Evolutionary conservation across 2,113 vertebrate genomes (phyloP), one percentile per base, ranked within the genome.

Genomic region (Phrynosoma platyrhinos): DNA sequence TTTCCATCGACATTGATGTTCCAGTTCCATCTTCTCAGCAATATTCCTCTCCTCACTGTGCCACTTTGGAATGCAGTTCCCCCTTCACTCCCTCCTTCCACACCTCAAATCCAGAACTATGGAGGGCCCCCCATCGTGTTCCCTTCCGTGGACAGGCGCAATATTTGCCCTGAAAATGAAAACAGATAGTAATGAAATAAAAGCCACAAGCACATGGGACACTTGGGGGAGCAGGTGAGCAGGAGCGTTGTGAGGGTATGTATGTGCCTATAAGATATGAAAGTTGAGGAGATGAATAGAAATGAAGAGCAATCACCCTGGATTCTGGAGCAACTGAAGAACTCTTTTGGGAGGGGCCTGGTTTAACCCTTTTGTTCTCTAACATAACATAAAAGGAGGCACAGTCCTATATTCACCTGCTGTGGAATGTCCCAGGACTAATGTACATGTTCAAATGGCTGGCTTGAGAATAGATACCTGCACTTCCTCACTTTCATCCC

Each of bases 81-180:
- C 6, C 55, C 40, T 27, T 72, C 21, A 32, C 30, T 23, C 8
- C 36, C 13, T 25, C 20, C 75, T 7, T 14, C 72, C 18, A 80
- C 13, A 21, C 32, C 74, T 83, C 42, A 88, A 30, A 68, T 20
- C 62, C n/a, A 66, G 62, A 68, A 62, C 14, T 76, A 78, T 53
- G 23, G 62, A 25, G 30, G n/a, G 20, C 40, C 80, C 71, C 78
- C 72, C 81, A 40, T 83, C 74, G 66, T 86, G 81, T 83, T 88
- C 87, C 75, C 87, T 78, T 77, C 81, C 47, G 36, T 42, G 16
- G 85, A 80, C 53, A 89, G 90, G 90, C 90, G 74, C 91, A 84
- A 69, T 81, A 89, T 84, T 74, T 66, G 88, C 74, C 87, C 79
- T 53, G 62, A 82, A 66, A 85, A 79, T 84, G 64, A 66, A 89